These are phyloP conservation scores for Sclerurus mexicanus DNA, from an alignment of 2,113 vertebrate species.

Conservation along the genomic window DNA sequence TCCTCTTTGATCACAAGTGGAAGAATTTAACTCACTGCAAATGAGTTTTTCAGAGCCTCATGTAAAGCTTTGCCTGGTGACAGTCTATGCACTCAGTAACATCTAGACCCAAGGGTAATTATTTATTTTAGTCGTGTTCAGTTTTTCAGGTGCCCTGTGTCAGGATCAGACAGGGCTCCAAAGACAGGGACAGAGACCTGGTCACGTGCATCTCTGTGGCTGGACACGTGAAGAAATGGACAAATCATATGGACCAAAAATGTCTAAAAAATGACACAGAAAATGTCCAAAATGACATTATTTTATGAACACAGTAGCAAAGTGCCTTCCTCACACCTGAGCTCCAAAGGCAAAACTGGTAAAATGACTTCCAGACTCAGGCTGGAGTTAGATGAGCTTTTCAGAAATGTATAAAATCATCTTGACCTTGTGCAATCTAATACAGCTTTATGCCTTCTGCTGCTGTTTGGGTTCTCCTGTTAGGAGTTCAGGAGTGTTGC, in stretches of 20 bases:
- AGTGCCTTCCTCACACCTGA: background rate
- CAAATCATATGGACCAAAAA: background rate
- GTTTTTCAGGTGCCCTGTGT: background rate
- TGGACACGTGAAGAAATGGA: background rate
- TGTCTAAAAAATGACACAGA: background rate
- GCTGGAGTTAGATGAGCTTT: background rate
- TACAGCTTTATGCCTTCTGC: background rate
- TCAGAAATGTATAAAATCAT: background rate
- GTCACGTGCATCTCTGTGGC: background rate
- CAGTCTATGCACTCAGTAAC: background rate
- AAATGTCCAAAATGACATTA: background rate
- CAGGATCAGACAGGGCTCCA: background rate
- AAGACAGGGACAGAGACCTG: background rate
- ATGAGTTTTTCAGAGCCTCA: background rate
- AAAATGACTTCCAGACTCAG: background rate
- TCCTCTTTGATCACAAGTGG: background rate
- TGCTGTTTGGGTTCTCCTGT: background rate
- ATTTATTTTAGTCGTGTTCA: background rate
- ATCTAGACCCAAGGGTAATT: background rate
- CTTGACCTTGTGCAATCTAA: background rate
- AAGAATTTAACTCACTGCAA: background rate
- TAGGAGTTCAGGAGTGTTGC: background rate
- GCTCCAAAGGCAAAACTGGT: background rate
- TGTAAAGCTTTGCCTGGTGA: background rate
- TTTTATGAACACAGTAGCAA: background rate